These are phyloP conservation scores for Paralichthys olivaceus DNA, from an alignment of 2,113 vertebrate species.

Conservation along the genomic window DNA sequence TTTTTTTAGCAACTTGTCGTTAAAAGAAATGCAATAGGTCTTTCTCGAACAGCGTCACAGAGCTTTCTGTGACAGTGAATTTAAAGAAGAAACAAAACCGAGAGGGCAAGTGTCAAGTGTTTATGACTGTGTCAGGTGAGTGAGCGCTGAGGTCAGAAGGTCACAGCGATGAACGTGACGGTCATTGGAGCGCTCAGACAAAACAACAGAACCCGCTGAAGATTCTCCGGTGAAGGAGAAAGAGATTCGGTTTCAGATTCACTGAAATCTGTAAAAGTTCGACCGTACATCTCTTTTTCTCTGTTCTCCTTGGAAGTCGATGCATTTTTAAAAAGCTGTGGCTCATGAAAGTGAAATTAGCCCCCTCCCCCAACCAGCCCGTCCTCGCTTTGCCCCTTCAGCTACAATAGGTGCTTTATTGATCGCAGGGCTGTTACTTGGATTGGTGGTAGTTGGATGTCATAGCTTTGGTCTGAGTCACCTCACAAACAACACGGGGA, in stretches of 20 bases:
- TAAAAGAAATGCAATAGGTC: conserved; percentile 7
- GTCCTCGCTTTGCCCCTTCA: conserved; percentile 26
- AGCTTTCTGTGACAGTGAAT: background rate
- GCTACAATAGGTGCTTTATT: conserved; percentile 61
- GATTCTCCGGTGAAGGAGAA: background rate
- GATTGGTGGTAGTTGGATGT: conserved; percentile 52
- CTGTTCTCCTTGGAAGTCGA: background rate
- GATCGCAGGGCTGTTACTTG: conserved; percentile 55
- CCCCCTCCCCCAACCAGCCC: background rate
- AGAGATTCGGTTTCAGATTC: background rate
- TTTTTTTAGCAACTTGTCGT: background rate
- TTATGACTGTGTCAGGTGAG: conserved; percentile 12
- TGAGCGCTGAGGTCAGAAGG: conserved; percentile 21
- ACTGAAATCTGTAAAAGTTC: conserved; percentile 14
- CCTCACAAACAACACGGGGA: conserved; percentile 26
- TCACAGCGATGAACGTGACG: background rate
- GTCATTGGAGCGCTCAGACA: background rate
- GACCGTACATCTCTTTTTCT: background rate
- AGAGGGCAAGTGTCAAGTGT: conserved; percentile 8
- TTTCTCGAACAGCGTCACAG: background rate
- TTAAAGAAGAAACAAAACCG: background rate
- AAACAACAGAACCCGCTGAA: conserved; percentile 18
- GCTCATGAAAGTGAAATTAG: conserved; percentile 39
- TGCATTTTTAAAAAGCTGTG: conserved; percentile 27
- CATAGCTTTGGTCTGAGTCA: conserved; percentile 31